These are phyloP conservation scores for Dendrolimus houi DNA, from an alignment of 2,888 invertebrate species.

Conservation along the genomic window DNA sequence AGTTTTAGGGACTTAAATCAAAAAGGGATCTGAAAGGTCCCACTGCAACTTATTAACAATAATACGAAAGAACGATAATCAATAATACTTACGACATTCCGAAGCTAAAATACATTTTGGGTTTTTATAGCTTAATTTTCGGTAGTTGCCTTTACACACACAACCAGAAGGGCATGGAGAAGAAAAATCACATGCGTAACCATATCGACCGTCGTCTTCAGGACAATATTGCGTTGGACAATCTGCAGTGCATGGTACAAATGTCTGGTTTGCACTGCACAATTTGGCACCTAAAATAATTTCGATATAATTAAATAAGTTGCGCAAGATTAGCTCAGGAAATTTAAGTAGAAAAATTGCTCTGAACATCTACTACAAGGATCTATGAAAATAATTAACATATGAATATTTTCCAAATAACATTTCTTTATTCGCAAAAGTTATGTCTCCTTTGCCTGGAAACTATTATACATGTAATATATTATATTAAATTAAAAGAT, in stretches of 20 bases:
- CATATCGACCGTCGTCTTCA: conserved; percentile 18
- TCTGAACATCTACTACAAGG: too few relatives aligned
- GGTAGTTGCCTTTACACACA: conserved; percentile 25
- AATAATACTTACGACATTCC: conserved; percentile 29
- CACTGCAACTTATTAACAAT: too few relatives aligned
- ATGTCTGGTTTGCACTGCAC: conserved; percentile 23
- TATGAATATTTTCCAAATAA: too few relatives aligned
- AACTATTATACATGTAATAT: too few relatives aligned
- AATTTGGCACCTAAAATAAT: background rate
- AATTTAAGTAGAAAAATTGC: too few relatives aligned
- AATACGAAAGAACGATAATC: conserved; percentile 1
- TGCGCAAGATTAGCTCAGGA: too few relatives aligned
- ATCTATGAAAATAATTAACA: too few relatives aligned
- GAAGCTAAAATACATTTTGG: conserved; percentile 12
- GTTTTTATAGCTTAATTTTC: conserved; percentile 8
- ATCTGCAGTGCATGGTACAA: conserved; percentile 21
- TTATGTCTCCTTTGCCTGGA: too few relatives aligned
- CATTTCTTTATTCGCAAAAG: too few relatives aligned
- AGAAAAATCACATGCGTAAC: conserved; percentile 23
- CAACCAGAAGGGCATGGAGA: conserved; percentile 39
- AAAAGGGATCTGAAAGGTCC: too few relatives aligned
- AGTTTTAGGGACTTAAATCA: too few relatives aligned
- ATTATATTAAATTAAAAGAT: too few relatives aligned
- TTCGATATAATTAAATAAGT: background rate
- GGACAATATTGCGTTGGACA: conserved; percentile 36